These are phyloP conservation scores for Rostratula benghalensis DNA, from an alignment of 2,113 vertebrate genomes.

Conservation along the genomic window DNA sequence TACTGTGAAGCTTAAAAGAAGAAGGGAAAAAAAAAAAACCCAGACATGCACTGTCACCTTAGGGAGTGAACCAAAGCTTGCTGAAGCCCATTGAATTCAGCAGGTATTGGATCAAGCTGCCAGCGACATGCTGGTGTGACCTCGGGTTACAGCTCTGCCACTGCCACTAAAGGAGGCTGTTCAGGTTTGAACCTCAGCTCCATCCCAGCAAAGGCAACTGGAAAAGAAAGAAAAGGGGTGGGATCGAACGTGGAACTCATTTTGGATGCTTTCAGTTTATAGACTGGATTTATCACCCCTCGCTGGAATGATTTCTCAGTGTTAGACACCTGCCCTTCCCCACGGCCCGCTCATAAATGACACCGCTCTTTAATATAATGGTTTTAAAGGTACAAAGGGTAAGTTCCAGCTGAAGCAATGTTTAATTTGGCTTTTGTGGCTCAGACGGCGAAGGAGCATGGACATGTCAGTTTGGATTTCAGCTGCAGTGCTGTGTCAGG, in stretches of 20 bases:
- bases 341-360: conserved; percentile 20
- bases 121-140: conserved; percentile 26
- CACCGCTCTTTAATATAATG: conserved; percentile 45
- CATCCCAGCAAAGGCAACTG: not conserved
- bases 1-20: conserved; percentile 22
- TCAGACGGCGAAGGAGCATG: conserved; percentile 7
- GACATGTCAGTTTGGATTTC: conserved; percentile 3
- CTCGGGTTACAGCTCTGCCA: conserved; percentile 30
- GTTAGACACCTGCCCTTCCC: conserved; percentile 53
- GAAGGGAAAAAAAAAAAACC: not conserved
- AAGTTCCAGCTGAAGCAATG: conserved; percentile 61
- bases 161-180: not conserved
- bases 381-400: conserved; percentile 46
- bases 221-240: not conserved
- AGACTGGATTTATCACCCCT: conserved; percentile 43
- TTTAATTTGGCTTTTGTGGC: conserved; percentile 56
- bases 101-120: conserved; percentile 8
- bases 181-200: conserved; percentile 1
- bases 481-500: not conserved
- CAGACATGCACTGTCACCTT: not conserved
- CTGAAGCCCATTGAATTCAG: conserved; percentile 34
- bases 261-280: not conserved
- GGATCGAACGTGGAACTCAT: not conserved
- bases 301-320: conserved; percentile 23
- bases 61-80: conserved; percentile 17